A percentile compares a stretch with the other conserved stretches of the same genome.
These are phyloP conservation scores for Meghimatium bilineatum DNA, from an alignment of 2,888 invertebrate species.

Conservation along the genomic window DNA sequence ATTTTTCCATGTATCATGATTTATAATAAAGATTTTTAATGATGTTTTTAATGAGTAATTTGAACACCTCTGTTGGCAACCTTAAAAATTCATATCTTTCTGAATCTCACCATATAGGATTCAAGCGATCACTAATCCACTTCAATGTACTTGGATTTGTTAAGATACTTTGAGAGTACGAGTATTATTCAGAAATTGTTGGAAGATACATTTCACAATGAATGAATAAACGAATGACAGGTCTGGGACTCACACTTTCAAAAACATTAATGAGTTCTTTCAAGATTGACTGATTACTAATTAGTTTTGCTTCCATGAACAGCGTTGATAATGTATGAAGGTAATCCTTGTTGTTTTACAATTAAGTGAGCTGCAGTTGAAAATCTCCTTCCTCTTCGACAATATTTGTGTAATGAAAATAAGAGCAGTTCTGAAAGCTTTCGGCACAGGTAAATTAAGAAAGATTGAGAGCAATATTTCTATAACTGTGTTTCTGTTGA, in stretches of 20 bases:
- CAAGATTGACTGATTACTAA: conserved; percentile 1
- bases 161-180: no score
- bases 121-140: no score
- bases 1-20: no score
- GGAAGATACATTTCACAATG: no score
- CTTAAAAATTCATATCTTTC: no score
- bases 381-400: neutral
- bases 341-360: conserved; percentile 1
- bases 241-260: neutral
- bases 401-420: neutral
- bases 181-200: no score
- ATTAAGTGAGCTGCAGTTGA: neutral
- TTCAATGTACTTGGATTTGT: no score
- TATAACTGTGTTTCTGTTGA: neutral
- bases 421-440: neutral
- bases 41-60: no score
- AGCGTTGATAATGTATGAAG: neutral
- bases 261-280: conserved; percentile 1
- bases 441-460: neutral
- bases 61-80: no score
- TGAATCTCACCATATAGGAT: no score
- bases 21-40: no score
- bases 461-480: neutral
- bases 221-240: neutral
- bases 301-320: neutral